Conservation (phyloP, 2,113 vertebrate species). For the Neoarius graeffei region DNA sequence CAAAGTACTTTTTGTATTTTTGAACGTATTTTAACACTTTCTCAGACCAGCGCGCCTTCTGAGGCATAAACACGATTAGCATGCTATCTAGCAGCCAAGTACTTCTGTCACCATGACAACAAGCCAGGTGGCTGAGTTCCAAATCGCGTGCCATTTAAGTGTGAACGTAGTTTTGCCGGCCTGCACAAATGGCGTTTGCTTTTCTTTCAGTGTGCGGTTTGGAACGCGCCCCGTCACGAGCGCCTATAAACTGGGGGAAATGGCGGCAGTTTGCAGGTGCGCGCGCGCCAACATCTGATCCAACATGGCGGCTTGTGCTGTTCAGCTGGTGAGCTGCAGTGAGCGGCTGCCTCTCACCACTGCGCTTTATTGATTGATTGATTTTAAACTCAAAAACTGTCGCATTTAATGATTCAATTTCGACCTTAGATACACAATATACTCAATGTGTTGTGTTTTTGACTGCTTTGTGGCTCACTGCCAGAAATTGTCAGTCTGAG, state of each 20-base stretch:
- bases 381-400: neutral
- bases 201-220: neutral
- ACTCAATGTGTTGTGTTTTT: fast-evolving
- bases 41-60: neutral
- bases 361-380: too few relatives aligned
- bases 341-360: too few relatives aligned
- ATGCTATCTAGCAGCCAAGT: neutral
- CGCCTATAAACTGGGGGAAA: neutral
- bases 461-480: neutral
- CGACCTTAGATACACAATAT: neutral
- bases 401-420: neutral
- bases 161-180: too few relatives aligned
- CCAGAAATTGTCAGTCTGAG: neutral
- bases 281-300: neutral
- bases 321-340: conserved; percentile 50
- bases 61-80: neutral
- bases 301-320: conserved; percentile 49
- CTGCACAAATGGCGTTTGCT: too few relatives aligned
- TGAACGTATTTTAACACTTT: neutral
- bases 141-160: neutral
- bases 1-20: too few relatives aligned
- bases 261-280: neutral
- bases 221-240: neutral
- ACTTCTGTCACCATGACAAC: neutral
- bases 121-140: neutral